These are phyloP conservation scores for Trypoxylon attenuatum DNA, from an alignment of 2,888 invertebrate genomes.

Conservation along the genomic window DNA sequence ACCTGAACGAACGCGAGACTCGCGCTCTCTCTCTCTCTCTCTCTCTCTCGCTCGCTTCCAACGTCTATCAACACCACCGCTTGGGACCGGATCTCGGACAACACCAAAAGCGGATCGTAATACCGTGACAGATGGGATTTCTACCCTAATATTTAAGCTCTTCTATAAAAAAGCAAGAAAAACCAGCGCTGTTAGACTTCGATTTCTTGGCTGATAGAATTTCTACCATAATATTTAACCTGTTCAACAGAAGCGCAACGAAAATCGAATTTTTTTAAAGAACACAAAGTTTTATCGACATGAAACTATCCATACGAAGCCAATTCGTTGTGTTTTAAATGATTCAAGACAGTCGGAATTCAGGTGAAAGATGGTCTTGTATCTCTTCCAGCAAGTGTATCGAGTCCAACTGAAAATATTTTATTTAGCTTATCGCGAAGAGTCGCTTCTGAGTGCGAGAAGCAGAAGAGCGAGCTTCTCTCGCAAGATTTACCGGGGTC, in stretches of 20 bases:
- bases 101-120: background rate
- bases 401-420: background rate
- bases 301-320: no score
- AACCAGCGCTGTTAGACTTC: no score
- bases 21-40: constrained; percentile 17
- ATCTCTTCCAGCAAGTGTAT: background rate
- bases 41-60: background rate
- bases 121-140: no score
- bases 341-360: no score
- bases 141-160: no score
- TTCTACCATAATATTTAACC: no score
- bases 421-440: background rate
- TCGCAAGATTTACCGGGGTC: background rate
- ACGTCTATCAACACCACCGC: constrained; percentile 3
- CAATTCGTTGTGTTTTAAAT: no score
- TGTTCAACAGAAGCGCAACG: no score
- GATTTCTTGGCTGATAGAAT: no score
- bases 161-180: no score
- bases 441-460: background rate
- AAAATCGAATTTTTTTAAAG: no score
- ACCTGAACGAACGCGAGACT: constrained; percentile 25
- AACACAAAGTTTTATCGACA: no score
- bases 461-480: background rate
- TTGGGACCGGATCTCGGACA: background rate
- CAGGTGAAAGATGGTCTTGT: background rate